Percentiles rank a stretch among this genome's conserved stretches.
These are phyloP conservation scores for Tolmerus cingulatus DNA, from an alignment of 2,888 invertebrate genomes.

Conservation along the genomic window DNA sequence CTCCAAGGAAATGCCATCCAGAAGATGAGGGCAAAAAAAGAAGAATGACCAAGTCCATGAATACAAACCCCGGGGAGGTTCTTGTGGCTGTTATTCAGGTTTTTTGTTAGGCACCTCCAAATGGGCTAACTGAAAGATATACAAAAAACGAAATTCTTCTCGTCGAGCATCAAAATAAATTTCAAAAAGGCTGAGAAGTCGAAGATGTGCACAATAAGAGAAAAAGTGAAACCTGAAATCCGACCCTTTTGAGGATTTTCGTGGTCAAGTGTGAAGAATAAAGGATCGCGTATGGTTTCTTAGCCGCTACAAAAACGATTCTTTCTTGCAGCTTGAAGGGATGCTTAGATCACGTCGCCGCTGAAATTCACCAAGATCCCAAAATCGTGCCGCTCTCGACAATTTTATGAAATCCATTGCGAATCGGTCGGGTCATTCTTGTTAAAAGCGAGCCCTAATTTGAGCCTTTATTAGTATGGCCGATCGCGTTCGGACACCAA, in stretches of 20 bases:
- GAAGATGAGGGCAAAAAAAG: neutral
- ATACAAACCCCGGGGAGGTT: constrained; percentile 9
- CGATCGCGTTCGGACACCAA: neutral
- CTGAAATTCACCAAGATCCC: neutral
- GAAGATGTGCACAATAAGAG: constrained; percentile 22
- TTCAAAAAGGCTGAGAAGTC: constrained; percentile 38
- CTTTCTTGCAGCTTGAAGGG: neutral
- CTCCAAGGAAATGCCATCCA: constrained; percentile 3
- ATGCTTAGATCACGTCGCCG: neutral
- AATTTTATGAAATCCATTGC: neutral
- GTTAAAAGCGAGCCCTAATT: neutral
- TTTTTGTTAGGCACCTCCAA: constrained; percentile 32
- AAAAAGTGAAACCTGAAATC: constrained; percentile 35
- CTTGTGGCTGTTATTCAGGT: constrained; percentile 23
- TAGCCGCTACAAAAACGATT: constrained; percentile 7
- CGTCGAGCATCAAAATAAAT: constrained; percentile 38
- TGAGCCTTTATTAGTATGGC: neutral
- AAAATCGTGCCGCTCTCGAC: neutral
- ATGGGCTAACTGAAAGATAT: constrained; percentile 39
- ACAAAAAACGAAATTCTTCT: constrained; percentile 33
- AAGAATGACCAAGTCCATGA: constrained; percentile 1
- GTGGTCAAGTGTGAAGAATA: constrained; percentile 42
- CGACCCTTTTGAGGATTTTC: constrained; percentile 43
- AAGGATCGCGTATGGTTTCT: constrained; percentile 28
- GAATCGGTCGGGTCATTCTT: neutral